Percentiles rank a stretch among this genome's conserved stretches.
Conservation (phyloP, 1,140 invertebrate genomes). For the Leptonema lineaticorne region DNA sequence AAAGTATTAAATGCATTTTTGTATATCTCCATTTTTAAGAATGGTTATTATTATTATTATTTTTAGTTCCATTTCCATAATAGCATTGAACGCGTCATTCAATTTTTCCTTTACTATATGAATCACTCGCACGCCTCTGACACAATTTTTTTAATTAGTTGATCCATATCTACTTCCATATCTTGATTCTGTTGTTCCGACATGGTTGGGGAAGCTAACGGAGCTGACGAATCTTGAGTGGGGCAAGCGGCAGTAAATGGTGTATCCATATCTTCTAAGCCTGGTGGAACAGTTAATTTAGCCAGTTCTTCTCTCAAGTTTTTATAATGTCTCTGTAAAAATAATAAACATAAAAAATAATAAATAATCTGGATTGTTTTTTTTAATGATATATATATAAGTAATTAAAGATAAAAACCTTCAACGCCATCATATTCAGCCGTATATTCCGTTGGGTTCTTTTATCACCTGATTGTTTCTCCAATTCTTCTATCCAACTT, state of each 20-base stretch:
- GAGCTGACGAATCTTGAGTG: conserved; percentile 44
- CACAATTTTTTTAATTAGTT: conserved; percentile 75
- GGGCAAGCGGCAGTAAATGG: conserved; percentile 58
- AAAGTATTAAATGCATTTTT: neutral
- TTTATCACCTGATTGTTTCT: conserved; percentile 71
- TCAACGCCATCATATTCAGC: conserved; percentile 73
- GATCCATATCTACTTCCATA: conserved; percentile 58
- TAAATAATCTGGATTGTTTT: neutral
- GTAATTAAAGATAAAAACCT: conserved; percentile 53
- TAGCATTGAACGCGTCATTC: neutral
- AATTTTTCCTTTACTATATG: neutral
- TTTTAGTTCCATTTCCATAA: too few species aligned
- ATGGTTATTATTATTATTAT: too few species aligned
- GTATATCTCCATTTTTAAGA: too few species aligned
- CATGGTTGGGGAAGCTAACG: conserved; percentile 34
- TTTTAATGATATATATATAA: neutral
- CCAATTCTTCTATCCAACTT: conserved; percentile 86
- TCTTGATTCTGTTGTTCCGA: conserved; percentile 35
- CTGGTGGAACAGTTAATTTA: conserved; percentile 73
- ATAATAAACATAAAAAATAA: neutral
- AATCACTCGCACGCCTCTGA: conserved; percentile 66
- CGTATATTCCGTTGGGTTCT: conserved; percentile 71
- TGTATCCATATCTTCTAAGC: conserved; percentile 68
- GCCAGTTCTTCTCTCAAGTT: conserved; percentile 76
- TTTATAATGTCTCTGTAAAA: conserved; percentile 72